Conservation (phyloP, 2,797 vertebrate genomes). For the Cyclopterus lumpus region DNA sequence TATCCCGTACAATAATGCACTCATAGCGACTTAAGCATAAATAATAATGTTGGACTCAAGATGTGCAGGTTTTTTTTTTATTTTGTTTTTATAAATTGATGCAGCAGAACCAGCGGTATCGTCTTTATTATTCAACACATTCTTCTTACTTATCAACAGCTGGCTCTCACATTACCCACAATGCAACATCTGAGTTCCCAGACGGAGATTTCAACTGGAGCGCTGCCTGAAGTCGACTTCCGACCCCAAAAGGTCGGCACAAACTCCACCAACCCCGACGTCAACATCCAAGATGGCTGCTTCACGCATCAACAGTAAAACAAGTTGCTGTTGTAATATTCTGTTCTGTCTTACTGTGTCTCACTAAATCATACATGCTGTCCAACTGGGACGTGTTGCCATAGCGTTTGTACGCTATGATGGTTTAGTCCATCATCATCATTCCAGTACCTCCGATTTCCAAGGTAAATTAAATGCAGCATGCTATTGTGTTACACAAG, state of each 20-base stretch:
- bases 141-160: neutral
- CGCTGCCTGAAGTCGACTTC: too few species aligned
- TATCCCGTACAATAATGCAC: neutral
- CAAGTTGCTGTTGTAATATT: neutral
- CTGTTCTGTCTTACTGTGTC: neutral
- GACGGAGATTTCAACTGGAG: too few species aligned
- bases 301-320: too few species aligned
- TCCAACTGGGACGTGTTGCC: neutral
- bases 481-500: too few species aligned
- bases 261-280: neutral
- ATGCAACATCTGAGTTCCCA: neutral
- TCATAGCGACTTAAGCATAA: neutral
- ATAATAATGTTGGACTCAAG: neutral
- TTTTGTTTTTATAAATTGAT: neutral
- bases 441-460: too few species aligned
- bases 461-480: too few species aligned
- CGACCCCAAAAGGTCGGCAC: too few species aligned
- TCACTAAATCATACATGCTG: neutral
- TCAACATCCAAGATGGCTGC: too few species aligned
- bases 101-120: neutral
- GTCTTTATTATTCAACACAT: neutral
- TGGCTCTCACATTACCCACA: neutral
- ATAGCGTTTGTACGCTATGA: neutral
- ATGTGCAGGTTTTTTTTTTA: neutral
- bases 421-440: neutral